phyloP scores from a whole-genome alignment of 2,113 vertebrate genomes.

The Pycnonotus jocosus region DNA sequence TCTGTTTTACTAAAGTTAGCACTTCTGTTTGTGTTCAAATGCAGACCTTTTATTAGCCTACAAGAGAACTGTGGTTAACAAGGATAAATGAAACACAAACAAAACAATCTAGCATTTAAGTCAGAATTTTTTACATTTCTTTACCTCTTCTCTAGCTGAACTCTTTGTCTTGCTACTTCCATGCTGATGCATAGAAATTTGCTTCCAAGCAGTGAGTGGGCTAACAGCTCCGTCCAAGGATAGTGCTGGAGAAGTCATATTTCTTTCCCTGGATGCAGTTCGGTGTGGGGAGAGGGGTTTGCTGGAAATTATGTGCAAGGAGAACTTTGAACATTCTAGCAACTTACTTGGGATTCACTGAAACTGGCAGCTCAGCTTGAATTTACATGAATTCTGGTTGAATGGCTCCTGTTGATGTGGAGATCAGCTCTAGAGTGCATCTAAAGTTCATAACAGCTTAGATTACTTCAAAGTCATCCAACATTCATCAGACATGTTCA shows the following conservation, averaged over 20 bases:
- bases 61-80: not conserved
- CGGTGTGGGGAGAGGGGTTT: not conserved
- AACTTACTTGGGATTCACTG: not conserved
- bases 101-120: not conserved
- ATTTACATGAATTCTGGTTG: not conserved
- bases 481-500: not conserved
- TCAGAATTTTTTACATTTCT: not conserved
- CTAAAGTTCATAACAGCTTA: not conserved
- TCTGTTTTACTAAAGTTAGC: not conserved
- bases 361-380: not conserved
- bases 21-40: not conserved
- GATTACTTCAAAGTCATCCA: not conserved
- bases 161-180: not conserved
- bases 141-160: not conserved
- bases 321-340: not conserved
- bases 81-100: not conserved
- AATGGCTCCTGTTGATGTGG: not conserved
- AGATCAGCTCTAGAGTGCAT: not conserved
- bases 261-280: not conserved
- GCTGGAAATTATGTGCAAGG: not conserved
- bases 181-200: not conserved
- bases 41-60: not conserved
- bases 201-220: not conserved
- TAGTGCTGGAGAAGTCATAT: not conserved
- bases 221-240: not conserved